These are phyloP conservation scores for Cepaea hortensis DNA, from an alignment of 2,888 invertebrate genomes.

Conservation along the genomic window DNA sequence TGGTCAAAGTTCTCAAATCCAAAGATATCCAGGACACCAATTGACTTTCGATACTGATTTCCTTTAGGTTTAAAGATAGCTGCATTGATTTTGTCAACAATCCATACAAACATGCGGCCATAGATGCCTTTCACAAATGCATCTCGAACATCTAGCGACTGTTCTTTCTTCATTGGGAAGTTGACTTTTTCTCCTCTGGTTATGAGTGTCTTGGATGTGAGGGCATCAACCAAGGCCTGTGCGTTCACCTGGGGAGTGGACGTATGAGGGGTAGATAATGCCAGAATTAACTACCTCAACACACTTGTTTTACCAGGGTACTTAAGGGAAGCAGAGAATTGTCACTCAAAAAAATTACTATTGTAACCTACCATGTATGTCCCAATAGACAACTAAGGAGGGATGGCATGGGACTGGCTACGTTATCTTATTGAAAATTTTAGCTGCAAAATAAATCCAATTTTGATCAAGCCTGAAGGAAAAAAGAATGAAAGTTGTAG, in stretches of 20 bases:
- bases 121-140: conserved; percentile 99
- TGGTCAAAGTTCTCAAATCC: conserved; percentile 99
- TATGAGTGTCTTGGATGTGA: conserved; percentile 95
- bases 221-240: conserved; percentile 90
- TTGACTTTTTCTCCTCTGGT: conserved; percentile 77
- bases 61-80: conserved; percentile 83
- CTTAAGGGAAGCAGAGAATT: too few species aligned
- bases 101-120: conserved; percentile 94
- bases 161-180: conserved; percentile 92
- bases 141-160: conserved; percentile 97
- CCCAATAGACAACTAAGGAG: too few species aligned
- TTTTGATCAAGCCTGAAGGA: too few species aligned
- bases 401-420: too few species aligned
- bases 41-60: conserved; percentile 80
- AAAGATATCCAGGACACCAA: conserved; percentile 98
- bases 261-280: too few species aligned
- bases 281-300: too few species aligned
- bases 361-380: too few species aligned
- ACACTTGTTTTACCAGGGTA: too few species aligned
- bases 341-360: too few species aligned
- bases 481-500: too few species aligned
- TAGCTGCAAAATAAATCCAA: too few species aligned
- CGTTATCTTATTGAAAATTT: too few species aligned
- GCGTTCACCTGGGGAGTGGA: conserved; percentile 83
- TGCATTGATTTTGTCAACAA: conserved; percentile 96